A percentile compares a stretch with the other conserved stretches of the same genome.
These are phyloP conservation scores for Eristalinus sepulchralis DNA, from an alignment of 2,888 invertebrate species.

Conservation along the genomic window DNA sequence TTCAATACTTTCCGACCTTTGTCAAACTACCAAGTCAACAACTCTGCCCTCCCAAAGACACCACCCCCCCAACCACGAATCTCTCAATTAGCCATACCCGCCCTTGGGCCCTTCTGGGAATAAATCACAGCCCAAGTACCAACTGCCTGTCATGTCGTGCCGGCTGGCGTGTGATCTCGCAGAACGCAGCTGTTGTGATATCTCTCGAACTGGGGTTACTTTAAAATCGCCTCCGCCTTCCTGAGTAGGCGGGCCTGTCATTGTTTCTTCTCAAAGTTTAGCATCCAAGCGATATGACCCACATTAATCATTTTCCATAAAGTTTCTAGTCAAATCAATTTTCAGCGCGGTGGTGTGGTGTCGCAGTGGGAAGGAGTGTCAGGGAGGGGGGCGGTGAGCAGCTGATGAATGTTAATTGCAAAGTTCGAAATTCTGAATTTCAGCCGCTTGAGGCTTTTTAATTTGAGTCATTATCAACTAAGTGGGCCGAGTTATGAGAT, in stretches of 20 bases:
- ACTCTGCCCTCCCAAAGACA: background rate
- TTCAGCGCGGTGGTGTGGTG: too few relatives aligned
- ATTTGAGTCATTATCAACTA: slow-evolving; percentile 14
- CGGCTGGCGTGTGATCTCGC: background rate
- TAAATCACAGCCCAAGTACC: background rate
- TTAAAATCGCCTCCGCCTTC: background rate
- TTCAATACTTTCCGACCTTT: background rate
- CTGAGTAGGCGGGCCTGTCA: background rate
- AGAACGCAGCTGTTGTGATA: background rate
- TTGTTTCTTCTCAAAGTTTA: background rate
- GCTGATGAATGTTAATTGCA: slow-evolving; percentile 11
- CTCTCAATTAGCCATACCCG: background rate
- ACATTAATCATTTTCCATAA: slow-evolving; percentile 17
- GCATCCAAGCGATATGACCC: background rate
- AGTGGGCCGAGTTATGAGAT: background rate
- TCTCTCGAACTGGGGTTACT: background rate
- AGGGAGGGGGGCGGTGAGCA: background rate
- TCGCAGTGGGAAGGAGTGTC: background rate
- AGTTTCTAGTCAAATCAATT: slow-evolving; percentile 5
- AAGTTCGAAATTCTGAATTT: slow-evolving; percentile 4
- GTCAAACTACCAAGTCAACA: background rate
- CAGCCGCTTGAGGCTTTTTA: background rate
- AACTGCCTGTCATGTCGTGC: background rate
- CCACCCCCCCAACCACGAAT: background rate
- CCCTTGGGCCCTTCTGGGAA: background rate